Conservation (phyloP, 2,888 invertebrate species). For the Pristionchus fissidentatus region DNA sequence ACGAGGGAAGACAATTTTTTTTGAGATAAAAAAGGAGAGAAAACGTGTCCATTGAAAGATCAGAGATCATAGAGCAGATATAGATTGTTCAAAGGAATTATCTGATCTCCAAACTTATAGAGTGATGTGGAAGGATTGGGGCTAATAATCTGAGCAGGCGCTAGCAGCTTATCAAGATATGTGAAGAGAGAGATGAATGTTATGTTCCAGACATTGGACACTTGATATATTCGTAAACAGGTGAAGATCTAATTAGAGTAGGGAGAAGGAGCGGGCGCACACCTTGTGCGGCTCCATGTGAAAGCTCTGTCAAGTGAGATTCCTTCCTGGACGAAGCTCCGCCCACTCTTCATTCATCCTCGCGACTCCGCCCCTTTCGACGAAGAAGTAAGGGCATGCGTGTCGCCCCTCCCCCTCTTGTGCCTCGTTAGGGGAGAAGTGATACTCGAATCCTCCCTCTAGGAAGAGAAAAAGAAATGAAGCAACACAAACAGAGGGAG, state of each 20-base stretch:
- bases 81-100: too few relatives aligned
- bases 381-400: background rate
- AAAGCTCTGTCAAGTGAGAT: background rate
- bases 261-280: background rate
- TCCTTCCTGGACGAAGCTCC: constrained; percentile 4
- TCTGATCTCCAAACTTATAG: too few relatives aligned
- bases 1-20: too few relatives aligned
- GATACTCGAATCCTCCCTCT: constrained; percentile 28
- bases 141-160: too few relatives aligned
- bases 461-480: background rate
- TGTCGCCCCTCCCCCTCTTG: background rate
- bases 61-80: too few relatives aligned
- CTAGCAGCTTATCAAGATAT: too few relatives aligned
- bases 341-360: background rate
- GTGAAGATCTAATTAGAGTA: background rate
- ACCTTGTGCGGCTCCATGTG: background rate
- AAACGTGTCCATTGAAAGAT: too few relatives aligned
- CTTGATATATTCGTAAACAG: constrained; percentile 13
- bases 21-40: too few relatives aligned
- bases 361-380: constrained; percentile 9
- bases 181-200: too few relatives aligned
- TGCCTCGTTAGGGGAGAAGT: constrained; percentile 18
- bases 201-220: too few relatives aligned
- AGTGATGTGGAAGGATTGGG: too few relatives aligned
- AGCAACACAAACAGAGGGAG: background rate